Percentiles rank a stretch among this genome's conserved stretches.
phyloP scores from a whole-genome alignment of 1,140 invertebrate genomes.

The Myzus persicae region DNA sequence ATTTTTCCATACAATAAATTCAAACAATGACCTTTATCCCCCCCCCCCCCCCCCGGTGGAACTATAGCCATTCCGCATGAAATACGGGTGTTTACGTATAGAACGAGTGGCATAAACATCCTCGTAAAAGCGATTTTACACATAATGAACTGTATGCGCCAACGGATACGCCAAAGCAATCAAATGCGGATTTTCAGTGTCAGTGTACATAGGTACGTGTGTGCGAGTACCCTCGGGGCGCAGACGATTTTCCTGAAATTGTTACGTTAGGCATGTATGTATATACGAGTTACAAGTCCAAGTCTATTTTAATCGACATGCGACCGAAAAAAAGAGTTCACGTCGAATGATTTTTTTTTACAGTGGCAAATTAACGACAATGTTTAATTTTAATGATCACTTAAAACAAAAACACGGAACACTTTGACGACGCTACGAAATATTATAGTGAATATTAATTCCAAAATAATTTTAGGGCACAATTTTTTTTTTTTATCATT shows the following conservation, averaged over 20 bases:
- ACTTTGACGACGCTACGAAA: background rate
- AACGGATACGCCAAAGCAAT: background rate
- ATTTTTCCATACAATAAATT: constrained; percentile 36
- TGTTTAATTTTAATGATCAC: background rate
- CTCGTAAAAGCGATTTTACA: constrained; percentile 1
- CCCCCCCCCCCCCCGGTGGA: background rate
- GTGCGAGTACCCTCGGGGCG: background rate
- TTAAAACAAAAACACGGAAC: constrained; percentile 24
- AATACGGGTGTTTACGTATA: constrained; percentile 8
- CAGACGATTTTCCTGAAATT: constrained; percentile 10
- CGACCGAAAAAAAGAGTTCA: background rate
- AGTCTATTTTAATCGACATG: background rate
- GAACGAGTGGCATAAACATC: background rate
- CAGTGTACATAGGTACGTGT: background rate
- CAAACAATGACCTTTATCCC: constrained; percentile 20
- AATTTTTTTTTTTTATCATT: background rate
- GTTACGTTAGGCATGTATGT: background rate
- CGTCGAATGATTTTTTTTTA: background rate
- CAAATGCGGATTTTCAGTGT: constrained; percentile 14
- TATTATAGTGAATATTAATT: background rate
- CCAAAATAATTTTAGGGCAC: background rate
- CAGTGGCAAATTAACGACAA: background rate
- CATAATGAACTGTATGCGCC: background rate
- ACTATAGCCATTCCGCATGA: background rate
- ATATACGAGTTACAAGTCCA: background rate